Percentiles rank a stretch among this genome's conserved stretches.
These are phyloP conservation scores for Xenopus tropicalis DNA, from an alignment of 2,113 vertebrate species.

Conservation along the genomic window UCB_Xtro_10.0 CM004446.2:98708501-98709000, in stretches of 20 bases:
- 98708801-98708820: background rate
- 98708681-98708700: background rate
- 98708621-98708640: background rate
- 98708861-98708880: no score
- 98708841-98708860: background rate
- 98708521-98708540: conserved; percentile 19
- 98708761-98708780: background rate
- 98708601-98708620: no score
- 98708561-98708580: conserved; percentile 20
- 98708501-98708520: conserved; percentile 20
- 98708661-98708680: background rate
- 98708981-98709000: background rate
- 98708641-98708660: background rate
- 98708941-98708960: conserved; percentile 15
- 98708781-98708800: background rate
- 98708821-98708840: background rate
- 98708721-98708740: background rate
- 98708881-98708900: no score
- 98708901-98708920: background rate
- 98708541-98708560: conserved; percentile 28
- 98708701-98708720: background rate
- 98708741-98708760: background rate
- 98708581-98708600: conserved; percentile 36
- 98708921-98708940: conserved; percentile 30
- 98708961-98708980: conserved; percentile 31